Evolutionary conservation across 2,888 invertebrate species (phyloP), one percentile per base, ranked within the genome.

Genomic region (Catocala sponsa): DNA sequence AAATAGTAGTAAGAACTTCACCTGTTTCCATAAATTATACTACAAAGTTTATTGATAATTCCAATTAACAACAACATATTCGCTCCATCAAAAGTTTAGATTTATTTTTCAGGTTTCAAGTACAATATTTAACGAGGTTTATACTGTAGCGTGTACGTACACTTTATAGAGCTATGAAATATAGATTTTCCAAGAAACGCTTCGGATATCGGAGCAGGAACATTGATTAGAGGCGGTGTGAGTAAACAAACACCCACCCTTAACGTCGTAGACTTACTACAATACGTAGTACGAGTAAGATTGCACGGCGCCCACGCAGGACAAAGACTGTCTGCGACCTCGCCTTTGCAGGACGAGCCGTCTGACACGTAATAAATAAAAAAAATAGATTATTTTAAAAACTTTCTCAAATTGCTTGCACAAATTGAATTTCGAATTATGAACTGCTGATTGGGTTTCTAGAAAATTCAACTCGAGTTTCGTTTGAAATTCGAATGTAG

Each of bases 171-270:
- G 47, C 49, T 47, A 51, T 55, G 57, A 68, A 70, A 64, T 72
- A 65, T 68, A 59, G 59, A 67, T 73, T 76, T 63, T 61, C 33
- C 7, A 15, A 12, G 41, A 48, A 43, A 55, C 15, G 50, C 13
- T 52, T 60, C 42, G 48, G 43, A 49, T 15, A 54, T 63, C 13
- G 48, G 41, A 48, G 44, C 51, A 55, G 25, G 25, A 52, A 53
- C 47, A 59, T 64, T 65, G 74, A 68, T 79, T 72, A 56, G 49
- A 59, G 42, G 50, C 55, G 12, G 47, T 58, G 54, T 59, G 52
- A 61, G 78, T 76, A 76, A 76, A 81, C 78, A 80, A 75, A 79
- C 79, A 70, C 78, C 79, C 71, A 76, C 80, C 47, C 44, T 54
- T 70, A 62, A 65, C 53, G 65, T 61, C 15, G 74, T 68, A 41